Evolutionary conservation across 2,797 vertebrate genomes (phyloP).

Genomic region (Alcedo quadribrachys): DNA sequence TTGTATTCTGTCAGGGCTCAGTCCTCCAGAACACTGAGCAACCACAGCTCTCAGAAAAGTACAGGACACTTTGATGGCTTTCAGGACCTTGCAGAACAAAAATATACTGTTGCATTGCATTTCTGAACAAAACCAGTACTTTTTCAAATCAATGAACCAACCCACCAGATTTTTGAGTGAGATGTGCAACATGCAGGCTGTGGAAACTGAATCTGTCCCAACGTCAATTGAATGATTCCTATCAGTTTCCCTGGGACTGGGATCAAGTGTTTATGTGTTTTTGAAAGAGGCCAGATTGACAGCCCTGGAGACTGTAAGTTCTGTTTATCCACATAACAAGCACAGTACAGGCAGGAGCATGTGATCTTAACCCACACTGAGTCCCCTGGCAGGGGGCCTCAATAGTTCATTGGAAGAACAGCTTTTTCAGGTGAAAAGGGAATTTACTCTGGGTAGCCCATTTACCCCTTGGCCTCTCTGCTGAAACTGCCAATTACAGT

Average conservation of each 20-base stretch:
- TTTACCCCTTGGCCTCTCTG: background rate
- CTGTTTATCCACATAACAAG: conserved; percentile 13
- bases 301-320: background rate
- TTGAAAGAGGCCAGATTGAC: background rate
- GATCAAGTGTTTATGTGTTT: background rate
- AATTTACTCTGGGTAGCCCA: background rate
- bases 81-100: background rate
- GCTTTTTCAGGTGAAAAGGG: background rate
- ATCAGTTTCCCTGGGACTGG: background rate
- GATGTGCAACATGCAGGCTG: background rate
- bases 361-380: background rate
- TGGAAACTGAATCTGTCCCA: background rate
- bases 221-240: conserved; percentile 6
- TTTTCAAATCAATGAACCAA: background rate
- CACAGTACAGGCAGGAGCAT: background rate
- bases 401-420: background rate
- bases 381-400: background rate
- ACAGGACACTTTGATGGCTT: background rate
- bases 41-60: background rate
- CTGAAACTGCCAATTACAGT: background rate
- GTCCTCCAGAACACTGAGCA: background rate
- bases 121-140: background rate
- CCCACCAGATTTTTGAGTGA: background rate
- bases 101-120: background rate
- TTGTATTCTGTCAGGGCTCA: background rate